A percentile compares a stretch with the other conserved stretches of the same genome.
Evolutionary conservation across 2,113 vertebrate genomes (phyloP).

Genomic region (Prochilodus magdalenae): DNA sequence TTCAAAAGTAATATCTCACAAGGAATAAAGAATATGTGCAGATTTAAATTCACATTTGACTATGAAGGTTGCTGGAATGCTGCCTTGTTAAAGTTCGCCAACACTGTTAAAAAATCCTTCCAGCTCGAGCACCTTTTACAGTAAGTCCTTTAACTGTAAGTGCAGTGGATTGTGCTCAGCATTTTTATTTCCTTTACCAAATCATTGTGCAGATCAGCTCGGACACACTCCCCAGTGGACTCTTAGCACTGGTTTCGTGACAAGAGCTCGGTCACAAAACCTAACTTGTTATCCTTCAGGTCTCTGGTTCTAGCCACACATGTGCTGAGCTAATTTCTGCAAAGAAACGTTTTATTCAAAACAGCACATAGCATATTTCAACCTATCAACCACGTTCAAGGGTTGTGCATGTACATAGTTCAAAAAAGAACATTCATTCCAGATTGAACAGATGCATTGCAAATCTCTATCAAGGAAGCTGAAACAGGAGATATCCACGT

Average conservation of each 20-base stretch:
- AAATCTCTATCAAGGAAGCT: constrained; percentile 57
- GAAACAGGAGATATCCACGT: constrained; percentile 48
- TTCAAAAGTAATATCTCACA: background rate
- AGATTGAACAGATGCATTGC: constrained; percentile 52
- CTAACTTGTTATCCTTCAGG: constrained; percentile 21
- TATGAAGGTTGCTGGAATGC: background rate
- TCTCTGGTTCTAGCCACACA: constrained; percentile 34
- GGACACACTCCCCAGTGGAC: background rate
- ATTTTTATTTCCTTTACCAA: constrained; percentile 27
- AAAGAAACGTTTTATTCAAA: constrained; percentile 40
- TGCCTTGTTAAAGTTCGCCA: background rate
- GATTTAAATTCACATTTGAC: background rate
- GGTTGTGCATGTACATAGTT: constrained; percentile 41
- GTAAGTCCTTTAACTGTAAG: constrained; percentile 5
- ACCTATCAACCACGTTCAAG: constrained; percentile 28
- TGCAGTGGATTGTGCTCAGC: constrained; percentile 3
- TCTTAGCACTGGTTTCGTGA: constrained; percentile 31
- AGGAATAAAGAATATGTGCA: background rate
- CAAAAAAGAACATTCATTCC: constrained; percentile 54
- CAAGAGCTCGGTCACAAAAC: constrained; percentile 36
- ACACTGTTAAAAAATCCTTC: constrained; percentile 20
- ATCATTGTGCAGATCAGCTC: constrained; percentile 10
- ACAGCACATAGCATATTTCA: constrained; percentile 37
- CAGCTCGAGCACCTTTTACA: constrained; percentile 11
- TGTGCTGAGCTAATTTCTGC: constrained; percentile 45